Evolutionary conservation across 2,113 vertebrate genomes (phyloP), one percentile per base, ranked within the genome.

Genomic region (Silurus meridionalis): DNA sequence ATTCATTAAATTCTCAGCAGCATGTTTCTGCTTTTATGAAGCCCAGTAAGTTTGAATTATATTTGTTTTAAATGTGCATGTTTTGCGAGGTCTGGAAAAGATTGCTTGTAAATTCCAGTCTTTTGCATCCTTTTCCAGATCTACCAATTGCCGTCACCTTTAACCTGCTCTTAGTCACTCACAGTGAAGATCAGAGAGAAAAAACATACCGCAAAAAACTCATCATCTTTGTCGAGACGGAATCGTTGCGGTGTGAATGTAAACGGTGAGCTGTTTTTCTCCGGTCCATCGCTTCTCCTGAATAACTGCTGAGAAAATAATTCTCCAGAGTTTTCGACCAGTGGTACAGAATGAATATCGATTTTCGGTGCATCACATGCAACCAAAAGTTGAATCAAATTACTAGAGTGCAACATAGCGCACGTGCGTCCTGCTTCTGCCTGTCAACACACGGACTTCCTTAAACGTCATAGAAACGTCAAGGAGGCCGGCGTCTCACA

Each of bases 121-220:
- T 72, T 67, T 28, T 79, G 17, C 14, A 4, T 10, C 14, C 13
- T 78, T 28, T 25, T 37, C 0, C 75, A 78, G 74, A n/a, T 25
- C 2, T 77, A 37, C 37, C 37, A 3, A 25, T 48, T 78, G 6
- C 23, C 13, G 78, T 7, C 15, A 28, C 5, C 8, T n/a, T 2
- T 66, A 61, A 17, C 53, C 19, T 75, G 8, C 11, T 17, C 10
- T 11, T 17, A 72, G 23, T 58, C 19, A 15, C 37, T 37, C 17
- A 37, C 8, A 64, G 19, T 50, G 60, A 69, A 48, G 46, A 37
- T 61, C 6, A 81, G 50, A 28, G 13, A 61, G 63, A 66, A 23
- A 21, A 69, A 53, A 66, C 79, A n/a, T 53, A 97, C 97, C 95
- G 96, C 96, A 13, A 97, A 94, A 0, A 95, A 91, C 37, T 95